Base-by-base conservation (phyloP, 1,140 invertebrate genomes). In the Goniozus legneri region DNA sequence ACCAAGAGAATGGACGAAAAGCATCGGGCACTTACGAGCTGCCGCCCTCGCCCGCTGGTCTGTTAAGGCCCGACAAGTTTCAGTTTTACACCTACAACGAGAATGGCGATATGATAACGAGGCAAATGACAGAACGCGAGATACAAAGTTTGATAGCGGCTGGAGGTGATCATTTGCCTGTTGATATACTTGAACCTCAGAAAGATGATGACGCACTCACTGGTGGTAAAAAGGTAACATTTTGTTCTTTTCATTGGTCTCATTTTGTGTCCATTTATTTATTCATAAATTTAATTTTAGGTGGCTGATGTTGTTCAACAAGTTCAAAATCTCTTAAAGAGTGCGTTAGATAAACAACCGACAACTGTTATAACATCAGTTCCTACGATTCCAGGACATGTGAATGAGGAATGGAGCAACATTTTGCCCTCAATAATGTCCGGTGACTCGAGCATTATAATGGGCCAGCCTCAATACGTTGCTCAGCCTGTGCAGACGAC, bases 71-170 rank as follows among this genome's bases (percentile, higher is more conserved):
- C 2, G 88, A 91, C 60, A 77, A 82, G 71, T 91, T 90, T 71
- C 87, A 90, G 67, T 91, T 90, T 65, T 91, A 89, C 60, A 90
- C 88, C 1, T 88, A 90, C 58, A 84, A 90, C 60, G 85, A 89
- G 56, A 83, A 83, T 33, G 88, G 88, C 16, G 86, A 91, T 60
- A 77, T 91, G 16, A 82, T 91, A 1, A 89, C 88, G 60, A 78
- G 85, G 51, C 76, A 90, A 21, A 91, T 91, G 89, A 89, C 87
- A 20, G 74, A 89, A 55, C 79, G 88, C 56, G 86, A 91, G 73
- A 91, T 91, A 44, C 86, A 89, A 64, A 84, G 84, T 33, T 85
- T 91, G 41, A 88, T 91, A 21, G 88, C 88, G 1, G 84, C 83
- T 19, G 87, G 87, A 2, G 81, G 82, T 42, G 82, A 84, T 44